Conservation (phyloP, 2,888 invertebrate genomes). For the Aelia acuminata region DNA sequence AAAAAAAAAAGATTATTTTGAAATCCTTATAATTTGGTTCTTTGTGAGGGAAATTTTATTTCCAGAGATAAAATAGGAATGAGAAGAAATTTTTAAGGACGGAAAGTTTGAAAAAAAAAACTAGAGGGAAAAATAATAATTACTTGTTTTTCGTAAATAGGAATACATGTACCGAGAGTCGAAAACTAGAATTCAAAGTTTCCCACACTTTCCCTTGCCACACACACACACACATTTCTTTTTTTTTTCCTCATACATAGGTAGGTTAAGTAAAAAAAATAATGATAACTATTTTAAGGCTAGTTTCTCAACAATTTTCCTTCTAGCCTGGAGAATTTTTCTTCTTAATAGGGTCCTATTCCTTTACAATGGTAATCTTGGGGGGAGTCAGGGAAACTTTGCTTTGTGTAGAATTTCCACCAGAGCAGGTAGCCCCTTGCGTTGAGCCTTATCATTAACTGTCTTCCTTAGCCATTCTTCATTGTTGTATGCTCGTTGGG, state of each 20-base stretch:
- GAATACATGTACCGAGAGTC: too few relatives aligned
- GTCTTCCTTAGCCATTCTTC: neutral
- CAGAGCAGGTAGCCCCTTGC: neutral
- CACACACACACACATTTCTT: too few relatives aligned
- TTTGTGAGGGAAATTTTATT: neutral
- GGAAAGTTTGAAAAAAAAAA: neutral
- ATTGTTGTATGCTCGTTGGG: neutral
- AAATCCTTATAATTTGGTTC: neutral
- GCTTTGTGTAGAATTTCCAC: conserved; percentile 22
- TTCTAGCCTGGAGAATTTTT: neutral
- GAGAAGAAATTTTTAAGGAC: neutral
- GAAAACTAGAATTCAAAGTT: too few relatives aligned
- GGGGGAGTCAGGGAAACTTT: neutral
- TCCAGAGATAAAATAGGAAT: neutral
- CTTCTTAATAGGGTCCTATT: neutral
- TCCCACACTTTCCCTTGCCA: too few relatives aligned
- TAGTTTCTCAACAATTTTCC: neutral
- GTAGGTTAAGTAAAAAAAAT: too few relatives aligned
- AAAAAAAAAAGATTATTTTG: too few relatives aligned
- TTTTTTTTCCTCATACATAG: neutral
- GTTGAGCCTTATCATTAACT: neutral
- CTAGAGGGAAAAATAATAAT: neutral
- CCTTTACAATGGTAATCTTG: neutral
- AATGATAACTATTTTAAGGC: neutral
- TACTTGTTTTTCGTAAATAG: too few relatives aligned